Conservation (phyloP, 2,888 invertebrate species). For the Machimus atricapillus region DNA sequence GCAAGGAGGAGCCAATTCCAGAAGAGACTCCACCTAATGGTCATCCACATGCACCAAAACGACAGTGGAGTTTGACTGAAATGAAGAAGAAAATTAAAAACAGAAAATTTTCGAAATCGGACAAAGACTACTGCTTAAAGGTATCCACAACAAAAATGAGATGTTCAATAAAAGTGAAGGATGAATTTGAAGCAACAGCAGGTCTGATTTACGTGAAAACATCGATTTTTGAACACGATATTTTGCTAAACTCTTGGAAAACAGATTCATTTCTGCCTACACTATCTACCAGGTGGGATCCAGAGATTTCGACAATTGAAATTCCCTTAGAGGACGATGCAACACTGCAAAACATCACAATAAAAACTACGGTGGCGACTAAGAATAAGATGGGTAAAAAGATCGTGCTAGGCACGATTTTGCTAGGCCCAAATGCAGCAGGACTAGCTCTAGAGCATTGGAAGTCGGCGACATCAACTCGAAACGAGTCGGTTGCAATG, state of each 20-base stretch:
- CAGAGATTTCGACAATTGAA: slow-evolving; percentile 57
- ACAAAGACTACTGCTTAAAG: slow-evolving; percentile 50
- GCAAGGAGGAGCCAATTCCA: not conserved
- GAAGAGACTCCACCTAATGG: not conserved
- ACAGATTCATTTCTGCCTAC: slow-evolving; percentile 77
- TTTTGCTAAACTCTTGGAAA: slow-evolving; percentile 70
- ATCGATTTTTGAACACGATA: slow-evolving; percentile 74
- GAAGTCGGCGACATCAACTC: slow-evolving; percentile 52
- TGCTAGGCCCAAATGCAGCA: slow-evolving; percentile 51
- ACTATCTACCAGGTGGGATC: slow-evolving; percentile 78
- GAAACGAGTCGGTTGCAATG: slow-evolving; percentile 56
- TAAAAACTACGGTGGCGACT: slow-evolving; percentile 59
- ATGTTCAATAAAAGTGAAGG: slow-evolving; percentile 61
- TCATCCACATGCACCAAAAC: slow-evolving; percentile 45
- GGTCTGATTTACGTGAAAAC: slow-evolving; percentile 78
- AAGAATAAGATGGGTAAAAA: slow-evolving; percentile 61
- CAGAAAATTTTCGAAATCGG: slow-evolving; percentile 46
- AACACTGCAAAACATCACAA: slow-evolving; percentile 55
- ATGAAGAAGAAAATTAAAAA: slow-evolving; percentile 58
- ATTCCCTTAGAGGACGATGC: slow-evolving; percentile 56
- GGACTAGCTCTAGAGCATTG: slow-evolving; percentile 57
- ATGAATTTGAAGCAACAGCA: slow-evolving; percentile 60
- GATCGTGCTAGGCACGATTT: slow-evolving; percentile 56
- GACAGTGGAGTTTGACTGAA: slow-evolving; percentile 54
- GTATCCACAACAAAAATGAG: slow-evolving; percentile 60